These are phyloP conservation scores for Pollachius pollachius DNA, from an alignment of 2,113 vertebrate genomes.

Conservation along the genomic window DNA sequence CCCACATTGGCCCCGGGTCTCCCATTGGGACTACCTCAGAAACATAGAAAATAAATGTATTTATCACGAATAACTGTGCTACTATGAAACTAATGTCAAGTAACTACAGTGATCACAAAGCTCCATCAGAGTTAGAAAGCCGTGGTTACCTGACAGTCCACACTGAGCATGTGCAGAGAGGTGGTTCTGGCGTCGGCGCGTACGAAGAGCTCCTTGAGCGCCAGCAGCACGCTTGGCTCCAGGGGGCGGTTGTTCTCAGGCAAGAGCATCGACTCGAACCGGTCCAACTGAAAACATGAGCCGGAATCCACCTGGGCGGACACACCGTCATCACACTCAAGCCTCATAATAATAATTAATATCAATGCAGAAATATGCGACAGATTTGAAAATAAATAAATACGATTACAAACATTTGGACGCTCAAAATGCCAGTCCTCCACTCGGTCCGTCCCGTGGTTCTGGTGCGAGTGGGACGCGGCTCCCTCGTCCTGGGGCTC, in stretches of 20 bases:
- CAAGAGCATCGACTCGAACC: conserved; percentile 76
- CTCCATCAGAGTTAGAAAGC: no score
- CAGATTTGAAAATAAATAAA: not conserved
- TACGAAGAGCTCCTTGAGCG: conserved; percentile 77
- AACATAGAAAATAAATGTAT: no score
- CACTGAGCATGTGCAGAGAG: conserved; percentile 80
- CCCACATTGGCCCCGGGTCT: no score
- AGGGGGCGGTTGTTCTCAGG: conserved; percentile 81
- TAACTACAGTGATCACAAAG: no score
- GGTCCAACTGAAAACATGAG: conserved; percentile 70
- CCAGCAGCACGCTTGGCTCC: conserved; percentile 71
- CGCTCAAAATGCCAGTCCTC: conserved; percentile 65
- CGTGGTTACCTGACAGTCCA: conserved; percentile 80
- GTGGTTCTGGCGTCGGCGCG: conserved; percentile 64
- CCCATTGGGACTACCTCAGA: no score
- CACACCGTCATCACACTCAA: not conserved
- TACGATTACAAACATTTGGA: conserved; percentile 61
- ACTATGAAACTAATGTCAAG: no score
- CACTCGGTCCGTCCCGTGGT: conserved; percentile 29
- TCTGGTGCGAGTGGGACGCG: conserved; percentile 21
- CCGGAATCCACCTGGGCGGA: conserved; percentile 57
- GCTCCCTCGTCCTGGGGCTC: conserved; percentile 52
- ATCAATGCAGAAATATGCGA: not conserved
- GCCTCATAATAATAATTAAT: no score
- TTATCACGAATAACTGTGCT: no score